Conservation (phyloP, 2,113 vertebrate genomes). For the Psilopsiagon aymara region DNA sequence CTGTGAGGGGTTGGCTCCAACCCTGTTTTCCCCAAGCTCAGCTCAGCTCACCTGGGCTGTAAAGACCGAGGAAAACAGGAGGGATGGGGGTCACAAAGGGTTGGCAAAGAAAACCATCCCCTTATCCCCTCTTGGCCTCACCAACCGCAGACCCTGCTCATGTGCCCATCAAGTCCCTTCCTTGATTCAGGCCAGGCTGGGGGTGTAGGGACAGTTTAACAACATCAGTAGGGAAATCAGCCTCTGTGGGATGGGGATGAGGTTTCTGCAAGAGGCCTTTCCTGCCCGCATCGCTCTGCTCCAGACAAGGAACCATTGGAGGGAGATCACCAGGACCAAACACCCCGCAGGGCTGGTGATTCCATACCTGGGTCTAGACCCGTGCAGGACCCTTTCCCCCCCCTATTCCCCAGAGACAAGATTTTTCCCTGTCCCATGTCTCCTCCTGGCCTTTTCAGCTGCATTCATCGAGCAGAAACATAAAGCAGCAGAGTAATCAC, state of each 20-base stretch:
- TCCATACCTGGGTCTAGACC: fast-evolving
- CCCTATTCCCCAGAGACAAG: background rate
- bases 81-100: background rate
- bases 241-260: background rate
- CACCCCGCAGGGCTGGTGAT: fast-evolving
- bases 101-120: background rate
- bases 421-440: background rate
- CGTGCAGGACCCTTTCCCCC: fast-evolving
- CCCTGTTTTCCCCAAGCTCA: background rate
- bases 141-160: background rate
- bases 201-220: background rate
- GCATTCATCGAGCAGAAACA: background rate
- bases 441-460: background rate
- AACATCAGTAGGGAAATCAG: fast-evolving
- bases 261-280: background rate
- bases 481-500: fast-evolving
- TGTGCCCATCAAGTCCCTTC: fast-evolving
- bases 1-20: background rate
- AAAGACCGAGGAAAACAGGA: background rate
- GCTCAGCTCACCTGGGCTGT: background rate
- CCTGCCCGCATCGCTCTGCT: background rate
- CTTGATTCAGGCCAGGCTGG: background rate
- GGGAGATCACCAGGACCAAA: fast-evolving
- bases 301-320: fast-evolving
- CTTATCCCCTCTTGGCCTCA: fast-evolving